Evolutionary conservation across 37 sponge, comb jelly and placozoan species (phyloP), one percentile per base, ranked within the genome.

Genomic region (Diacarnus erythraeanus): DNA sequence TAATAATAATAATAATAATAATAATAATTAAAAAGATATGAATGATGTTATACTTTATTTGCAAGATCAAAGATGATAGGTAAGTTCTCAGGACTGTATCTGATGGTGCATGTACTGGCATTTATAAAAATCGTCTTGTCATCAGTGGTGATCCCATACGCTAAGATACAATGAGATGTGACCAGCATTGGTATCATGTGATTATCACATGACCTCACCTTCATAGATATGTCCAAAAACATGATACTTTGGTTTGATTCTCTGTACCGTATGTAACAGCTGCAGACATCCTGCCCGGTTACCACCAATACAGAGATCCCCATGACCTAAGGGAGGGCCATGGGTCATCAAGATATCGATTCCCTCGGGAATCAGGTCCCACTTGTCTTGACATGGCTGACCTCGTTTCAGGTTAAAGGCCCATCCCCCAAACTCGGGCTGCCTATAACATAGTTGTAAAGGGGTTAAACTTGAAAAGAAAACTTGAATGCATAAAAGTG

Each of bases 211-310:
- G 61, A 60, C 61, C 22, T 26, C 35, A 92, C 96, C 95, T 84
- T 97, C 98, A 78, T 97, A 95, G 27, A 97, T 94, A 71, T 97
- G 98, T 15, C 98, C 98, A 85, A 94, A 97, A 8, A 97, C 76
- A 42, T 97, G 98, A 76, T 92, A 97, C 59, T 73, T 83, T 27
- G 98, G 98, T 59, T 75, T 89, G 1, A 97, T 91, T 59, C 95
- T 77, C 69, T 94, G 88, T 0, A 97, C 64, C 0, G 88, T 83
- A 29, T 63, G 66, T 43, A 97, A 54, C 20, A 97, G 83, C 41
- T 97, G 81, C 3, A 94, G 87, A 83, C 98, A 97, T 0, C 98
- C 98, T 2, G 93, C 86, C 3, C 91, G 44, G 54, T 57, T 38
- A 4, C 91, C 89, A 25, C 38, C 30, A 0, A 21, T 41, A 31